These are phyloP conservation scores for Scatophagus argus DNA, from an alignment of 2,113 vertebrate genomes.

Conservation along the genomic window DNA sequence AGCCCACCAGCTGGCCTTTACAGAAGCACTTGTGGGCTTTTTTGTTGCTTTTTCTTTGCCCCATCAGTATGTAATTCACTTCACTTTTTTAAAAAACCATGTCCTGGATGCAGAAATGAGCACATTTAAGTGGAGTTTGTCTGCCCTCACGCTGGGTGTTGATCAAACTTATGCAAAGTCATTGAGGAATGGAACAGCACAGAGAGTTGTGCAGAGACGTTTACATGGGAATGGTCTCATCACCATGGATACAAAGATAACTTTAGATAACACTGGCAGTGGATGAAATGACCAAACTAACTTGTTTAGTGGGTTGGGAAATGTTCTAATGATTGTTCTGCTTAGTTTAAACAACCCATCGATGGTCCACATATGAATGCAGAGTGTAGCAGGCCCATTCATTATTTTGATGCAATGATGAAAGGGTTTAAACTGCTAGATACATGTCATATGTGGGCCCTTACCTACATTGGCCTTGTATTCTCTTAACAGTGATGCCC, in stretches of 20 bases:
- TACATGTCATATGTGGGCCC: neutral
- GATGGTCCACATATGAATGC: neutral
- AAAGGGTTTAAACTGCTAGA: neutral
- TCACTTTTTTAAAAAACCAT: slow-evolving; percentile 12
- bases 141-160: slow-evolving; percentile 26
- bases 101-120: slow-evolving; percentile 7
- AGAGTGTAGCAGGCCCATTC: neutral
- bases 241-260: neutral
- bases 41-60: slow-evolving; percentile 41
- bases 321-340: slow-evolving; percentile 1
- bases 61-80: slow-evolving; percentile 53
- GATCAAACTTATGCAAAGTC: slow-evolving; percentile 44
- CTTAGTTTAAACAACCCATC: neutral
- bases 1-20: slow-evolving; percentile 47
- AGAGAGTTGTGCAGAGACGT: slow-evolving; percentile 5
- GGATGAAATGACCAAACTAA: slow-evolving; percentile 29
- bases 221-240: neutral
- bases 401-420: neutral
- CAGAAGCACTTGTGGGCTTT: slow-evolving; percentile 60
- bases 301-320: slow-evolving; percentile 28
- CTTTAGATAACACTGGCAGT: neutral
- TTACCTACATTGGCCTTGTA: slow-evolving; percentile 12
- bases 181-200: slow-evolving; percentile 8
- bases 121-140: neutral
- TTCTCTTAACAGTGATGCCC: neutral